Conservation (phyloP, 2,797 vertebrate species). For the Acanthiza pusilla region DNA sequence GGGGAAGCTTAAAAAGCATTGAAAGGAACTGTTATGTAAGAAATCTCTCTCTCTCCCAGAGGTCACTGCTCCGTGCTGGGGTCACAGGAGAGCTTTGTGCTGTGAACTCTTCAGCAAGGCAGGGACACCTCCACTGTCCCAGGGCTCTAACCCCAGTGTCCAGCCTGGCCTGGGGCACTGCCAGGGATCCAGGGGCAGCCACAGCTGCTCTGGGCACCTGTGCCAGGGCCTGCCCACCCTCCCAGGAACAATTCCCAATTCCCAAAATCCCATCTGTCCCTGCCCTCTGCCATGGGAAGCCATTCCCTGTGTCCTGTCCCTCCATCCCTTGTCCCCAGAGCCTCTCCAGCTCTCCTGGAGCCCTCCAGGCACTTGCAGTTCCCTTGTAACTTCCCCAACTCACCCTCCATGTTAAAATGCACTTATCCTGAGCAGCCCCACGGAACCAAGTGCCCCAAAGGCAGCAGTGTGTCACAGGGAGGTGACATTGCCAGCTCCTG, state of each 20-base stretch:
- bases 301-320: neutral
- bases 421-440: neutral
- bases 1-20: neutral
- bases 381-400: neutral
- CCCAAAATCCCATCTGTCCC: neutral
- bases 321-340: neutral
- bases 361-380: neutral
- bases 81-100: too few species aligned
- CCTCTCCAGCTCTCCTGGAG: neutral
- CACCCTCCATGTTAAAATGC: neutral
- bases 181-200: neutral
- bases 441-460: neutral
- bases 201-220: neutral
- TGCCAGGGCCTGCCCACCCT: too few species aligned
- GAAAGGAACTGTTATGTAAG: neutral
- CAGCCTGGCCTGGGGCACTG: neutral
- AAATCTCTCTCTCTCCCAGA: neutral
- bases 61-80: neutral
- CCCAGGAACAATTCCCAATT: neutral
- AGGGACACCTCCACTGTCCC: neutral
- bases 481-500: neutral
- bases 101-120: neutral
- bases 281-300: neutral
- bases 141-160: neutral
- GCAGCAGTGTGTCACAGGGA: accelerated